Conservation (phyloP, 2,888 invertebrate species). For the Cheilosia soror region DNA sequence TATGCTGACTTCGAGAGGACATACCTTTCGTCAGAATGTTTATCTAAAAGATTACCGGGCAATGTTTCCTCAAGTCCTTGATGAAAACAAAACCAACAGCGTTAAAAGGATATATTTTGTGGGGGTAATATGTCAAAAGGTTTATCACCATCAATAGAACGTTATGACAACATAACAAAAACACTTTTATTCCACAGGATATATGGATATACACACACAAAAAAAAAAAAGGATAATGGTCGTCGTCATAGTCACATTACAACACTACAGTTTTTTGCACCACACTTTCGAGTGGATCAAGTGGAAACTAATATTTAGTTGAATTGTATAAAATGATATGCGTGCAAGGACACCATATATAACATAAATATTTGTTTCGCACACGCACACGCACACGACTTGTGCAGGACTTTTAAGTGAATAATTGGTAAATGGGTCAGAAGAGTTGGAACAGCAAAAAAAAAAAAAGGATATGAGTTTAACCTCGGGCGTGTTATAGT, state of each 20-base stretch:
- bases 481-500: background rate
- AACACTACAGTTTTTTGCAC: background rate
- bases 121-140: slow-evolving; percentile 58
- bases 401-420: slow-evolving; percentile 37
- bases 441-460: slow-evolving; percentile 42
- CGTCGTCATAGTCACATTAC: slow-evolving; percentile 43
- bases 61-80: slow-evolving; percentile 26
- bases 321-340: slow-evolving; percentile 53
- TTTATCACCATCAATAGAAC: slow-evolving; percentile 68
- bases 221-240: slow-evolving; percentile 64
- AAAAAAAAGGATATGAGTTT: slow-evolving; percentile 27
- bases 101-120: slow-evolving; percentile 60
- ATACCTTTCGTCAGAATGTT: slow-evolving; percentile 62
- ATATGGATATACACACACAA: background rate
- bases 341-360: slow-evolving; percentile 56
- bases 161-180: slow-evolving; percentile 59
- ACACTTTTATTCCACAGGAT: slow-evolving; percentile 13
- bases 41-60: slow-evolving; percentile 46
- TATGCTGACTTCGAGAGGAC: slow-evolving; percentile 31
- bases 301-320: slow-evolving; percentile 67
- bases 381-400: slow-evolving; percentile 17
- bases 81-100: slow-evolving; percentile 47
- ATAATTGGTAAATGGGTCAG: slow-evolving; percentile 72
- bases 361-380: slow-evolving; percentile 50
- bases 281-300: slow-evolving; percentile 61